phyloP scores from a whole-genome alignment of 2,113 vertebrate genomes.

The Lagopus leucura region DNA sequence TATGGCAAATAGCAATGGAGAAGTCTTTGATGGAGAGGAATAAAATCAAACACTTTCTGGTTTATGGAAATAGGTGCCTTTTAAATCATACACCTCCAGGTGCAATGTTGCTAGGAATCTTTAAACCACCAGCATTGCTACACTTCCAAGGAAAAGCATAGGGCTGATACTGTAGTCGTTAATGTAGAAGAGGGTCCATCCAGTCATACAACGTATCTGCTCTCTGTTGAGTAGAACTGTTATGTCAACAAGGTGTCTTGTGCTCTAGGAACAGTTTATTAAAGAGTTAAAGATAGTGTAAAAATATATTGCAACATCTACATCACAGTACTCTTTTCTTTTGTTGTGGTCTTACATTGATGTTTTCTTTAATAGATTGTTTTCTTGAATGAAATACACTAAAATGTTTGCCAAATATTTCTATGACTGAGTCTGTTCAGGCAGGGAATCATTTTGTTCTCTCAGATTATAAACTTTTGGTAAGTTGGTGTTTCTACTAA shows the following conservation, averaged over 20 bases:
- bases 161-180: background rate
- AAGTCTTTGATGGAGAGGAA: background rate
- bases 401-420: background rate
- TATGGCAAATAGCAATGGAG: background rate
- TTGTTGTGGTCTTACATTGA: background rate
- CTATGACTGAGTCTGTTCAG: background rate
- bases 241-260: background rate
- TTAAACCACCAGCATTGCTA: background rate
- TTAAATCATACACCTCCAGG: background rate
- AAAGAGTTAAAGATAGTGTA: background rate
- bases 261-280: background rate
- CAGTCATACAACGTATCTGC: background rate
- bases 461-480: background rate
- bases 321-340: background rate
- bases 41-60: background rate
- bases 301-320: background rate
- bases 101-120: background rate
- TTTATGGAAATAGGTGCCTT: background rate
- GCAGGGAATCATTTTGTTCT: background rate
- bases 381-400: background rate
- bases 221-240: background rate
- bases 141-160: background rate
- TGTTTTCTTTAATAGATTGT: background rate
- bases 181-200: background rate
- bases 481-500: background rate